Percentiles rank a stretch among this genome's conserved stretches.
phyloP scores from a whole-genome alignment of 2,888 invertebrate genomes.

The Melanchra persicariae region DNA sequence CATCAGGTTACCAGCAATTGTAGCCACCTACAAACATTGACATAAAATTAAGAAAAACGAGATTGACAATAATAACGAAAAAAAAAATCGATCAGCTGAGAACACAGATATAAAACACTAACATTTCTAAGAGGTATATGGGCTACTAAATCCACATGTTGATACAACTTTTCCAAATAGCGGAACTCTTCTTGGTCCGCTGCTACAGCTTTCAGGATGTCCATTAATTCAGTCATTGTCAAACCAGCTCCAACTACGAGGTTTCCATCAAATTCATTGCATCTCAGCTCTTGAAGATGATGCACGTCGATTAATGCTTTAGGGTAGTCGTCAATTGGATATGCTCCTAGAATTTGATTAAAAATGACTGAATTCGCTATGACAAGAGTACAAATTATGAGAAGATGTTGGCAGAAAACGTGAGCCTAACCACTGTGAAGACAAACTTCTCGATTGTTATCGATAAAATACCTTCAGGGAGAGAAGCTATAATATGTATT shows the following conservation, averaged over 20 bases:
- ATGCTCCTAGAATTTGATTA: slow-evolving; percentile 76
- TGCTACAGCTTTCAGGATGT: slow-evolving; percentile 76
- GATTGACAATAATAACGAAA: no score
- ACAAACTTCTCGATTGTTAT: no score
- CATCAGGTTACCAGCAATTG: slow-evolving; percentile 93
- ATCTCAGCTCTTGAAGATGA: slow-evolving; percentile 89
- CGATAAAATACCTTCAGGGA: no score
- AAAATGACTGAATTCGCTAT: no score
- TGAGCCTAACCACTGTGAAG: no score
- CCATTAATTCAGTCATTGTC: slow-evolving; percentile 88
- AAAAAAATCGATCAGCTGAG: no score
- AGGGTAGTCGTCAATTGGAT: slow-evolving; percentile 78
- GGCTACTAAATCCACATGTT: slow-evolving; percentile 92
- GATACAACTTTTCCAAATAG: slow-evolving; percentile 90
- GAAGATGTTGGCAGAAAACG: no score
- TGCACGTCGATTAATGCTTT: slow-evolving; percentile 91
- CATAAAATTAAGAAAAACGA: neutral
- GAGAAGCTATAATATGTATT: no score
- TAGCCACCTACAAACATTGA: slow-evolving; percentile 90
- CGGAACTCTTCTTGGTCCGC: slow-evolving; percentile 81
- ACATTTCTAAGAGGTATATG: slow-evolving; percentile 93
- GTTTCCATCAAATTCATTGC: slow-evolving; percentile 76
- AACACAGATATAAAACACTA: slow-evolving; percentile 67
- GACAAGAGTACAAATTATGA: no score
- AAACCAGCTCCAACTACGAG: slow-evolving; percentile 90